Evolutionary conservation across 1,140 invertebrate genomes (phyloP).

Genomic region (Epicauta chinensis): DNA sequence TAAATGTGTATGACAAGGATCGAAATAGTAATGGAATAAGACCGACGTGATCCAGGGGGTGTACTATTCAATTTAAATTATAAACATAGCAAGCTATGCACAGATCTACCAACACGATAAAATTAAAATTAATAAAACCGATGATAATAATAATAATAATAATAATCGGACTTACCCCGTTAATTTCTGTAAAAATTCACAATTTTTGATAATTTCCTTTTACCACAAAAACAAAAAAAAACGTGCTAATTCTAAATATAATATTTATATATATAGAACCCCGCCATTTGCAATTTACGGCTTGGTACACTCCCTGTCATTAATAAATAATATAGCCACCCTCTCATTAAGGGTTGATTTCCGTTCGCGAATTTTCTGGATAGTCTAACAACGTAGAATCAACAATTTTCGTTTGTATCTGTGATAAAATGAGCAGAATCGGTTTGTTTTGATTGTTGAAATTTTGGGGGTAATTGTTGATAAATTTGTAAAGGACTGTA

Average conservation of each 20-base stretch:
- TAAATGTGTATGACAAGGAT: too few species aligned
- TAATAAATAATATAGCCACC: too few species aligned
- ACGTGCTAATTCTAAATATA: constrained; percentile 34
- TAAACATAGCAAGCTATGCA: constrained; percentile 18
- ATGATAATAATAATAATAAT: too few species aligned
- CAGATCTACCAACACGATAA: neutral
- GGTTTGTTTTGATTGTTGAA: neutral
- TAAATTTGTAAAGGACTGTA: neutral
- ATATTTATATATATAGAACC: constrained; percentile 37
- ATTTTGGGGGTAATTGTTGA: neutral
- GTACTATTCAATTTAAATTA: constrained; percentile 29
- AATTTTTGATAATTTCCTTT: too few species aligned
- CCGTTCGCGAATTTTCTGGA: too few species aligned
- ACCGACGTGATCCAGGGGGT: constrained; percentile 34
- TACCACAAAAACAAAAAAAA: constrained; percentile 26
- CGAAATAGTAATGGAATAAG: neutral
- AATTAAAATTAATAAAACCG: neutral
- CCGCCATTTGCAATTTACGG: constrained; percentile 37
- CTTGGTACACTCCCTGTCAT: constrained; percentile 30
- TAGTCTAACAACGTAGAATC: too few species aligned
- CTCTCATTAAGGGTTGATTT: too few species aligned
- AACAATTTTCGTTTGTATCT: too few species aligned
- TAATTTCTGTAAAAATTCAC: neutral
- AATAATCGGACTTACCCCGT: neutral
- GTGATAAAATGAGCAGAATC: too few species aligned